A percentile compares a stretch with the other conserved stretches of the same genome.
phyloP scores from a whole-genome alignment of 92 coral and sea anemone genomes.

The Actinernus sp. region DNA sequence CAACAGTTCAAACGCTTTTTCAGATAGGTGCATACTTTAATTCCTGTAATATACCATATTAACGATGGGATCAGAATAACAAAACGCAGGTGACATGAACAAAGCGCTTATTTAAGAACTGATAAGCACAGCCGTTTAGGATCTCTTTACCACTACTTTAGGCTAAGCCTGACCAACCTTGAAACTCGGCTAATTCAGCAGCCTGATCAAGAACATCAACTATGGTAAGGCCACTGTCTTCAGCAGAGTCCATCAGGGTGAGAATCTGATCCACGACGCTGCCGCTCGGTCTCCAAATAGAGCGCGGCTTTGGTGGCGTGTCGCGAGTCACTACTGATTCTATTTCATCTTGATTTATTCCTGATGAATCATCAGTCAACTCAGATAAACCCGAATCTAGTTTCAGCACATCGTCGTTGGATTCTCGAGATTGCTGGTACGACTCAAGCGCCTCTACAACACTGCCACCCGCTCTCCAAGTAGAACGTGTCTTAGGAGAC shows the following conservation, averaged over 20 bases:
- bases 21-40: too few relatives aligned
- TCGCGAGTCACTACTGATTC: constrained; percentile 17
- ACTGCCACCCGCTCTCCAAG: constrained; percentile 29
- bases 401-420: neutral
- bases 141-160: too few relatives aligned
- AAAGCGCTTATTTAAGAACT: too few relatives aligned
- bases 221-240: constrained; percentile 75
- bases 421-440: neutral
- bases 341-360: neutral
- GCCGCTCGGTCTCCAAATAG: constrained; percentile 88
- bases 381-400: neutral
- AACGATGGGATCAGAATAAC: too few relatives aligned
- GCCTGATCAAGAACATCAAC: constrained; percentile 81
- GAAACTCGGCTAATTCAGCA: constrained; percentile 60
- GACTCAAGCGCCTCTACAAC: constrained; percentile 27
- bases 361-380: neutral
- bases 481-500: constrained; percentile 4
- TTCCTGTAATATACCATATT: too few relatives aligned
- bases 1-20: too few relatives aligned
- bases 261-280: constrained; percentile 78
- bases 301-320: constrained; percentile 45
- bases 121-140: too few relatives aligned
- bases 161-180: too few relatives aligned
- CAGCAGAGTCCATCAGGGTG: constrained; percentile 78
- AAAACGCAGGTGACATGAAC: too few relatives aligned